Base-by-base conservation (phyloP, 2,113 vertebrate species). In the Cricetomys ansorgei region DNA sequence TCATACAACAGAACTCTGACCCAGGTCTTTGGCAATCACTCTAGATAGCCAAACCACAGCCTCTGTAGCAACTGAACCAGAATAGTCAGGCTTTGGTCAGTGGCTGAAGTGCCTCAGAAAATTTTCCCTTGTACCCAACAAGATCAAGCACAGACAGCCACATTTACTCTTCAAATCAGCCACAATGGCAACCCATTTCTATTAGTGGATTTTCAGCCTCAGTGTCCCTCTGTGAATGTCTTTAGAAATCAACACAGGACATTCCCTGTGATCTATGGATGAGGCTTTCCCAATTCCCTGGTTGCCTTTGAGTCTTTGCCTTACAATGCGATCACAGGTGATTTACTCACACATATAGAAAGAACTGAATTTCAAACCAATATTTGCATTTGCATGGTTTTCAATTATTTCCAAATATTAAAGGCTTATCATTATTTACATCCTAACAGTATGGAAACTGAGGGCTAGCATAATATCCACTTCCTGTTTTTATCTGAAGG, bases 351-450 rank as follows among this genome's bases (percentile, higher is more conserved):
- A 25, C n/a, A 3, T 57, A 50, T 23, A 76, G 31, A 23, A 93
- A 85, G 72, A 70, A 53, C n/a, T 13, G 19, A 72, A 88, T 79
- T 84, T 88, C 62, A 37, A 79, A 16, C 1, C 40, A 45, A 40
- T 77, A 9, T 88, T 93, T 57, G 84, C 53, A 64, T 86, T 92
- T 76, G 73, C 50, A 13, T 87, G 31, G 25, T 40, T 50, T 92
- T 93, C 45, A 64, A 6, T 70, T 73, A 77, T 84, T 77, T 91
- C 69, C 34, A 93, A 87, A 73, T 45, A 67, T 80, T 81, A 85
- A 77, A 48, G 50, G 8, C 64, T 84, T 91, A 83, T 64, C 55
- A 31, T 69, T 90, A 79, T 8, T 2, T 29, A 64, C 23, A 83
- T 77, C 87, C 48, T 67, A 92, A 17, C 70, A 29, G 50, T 57